These are phyloP conservation scores for Cavia aperea DNA, from an alignment of 2,113 vertebrate species.

Conservation along the genomic window DNA sequence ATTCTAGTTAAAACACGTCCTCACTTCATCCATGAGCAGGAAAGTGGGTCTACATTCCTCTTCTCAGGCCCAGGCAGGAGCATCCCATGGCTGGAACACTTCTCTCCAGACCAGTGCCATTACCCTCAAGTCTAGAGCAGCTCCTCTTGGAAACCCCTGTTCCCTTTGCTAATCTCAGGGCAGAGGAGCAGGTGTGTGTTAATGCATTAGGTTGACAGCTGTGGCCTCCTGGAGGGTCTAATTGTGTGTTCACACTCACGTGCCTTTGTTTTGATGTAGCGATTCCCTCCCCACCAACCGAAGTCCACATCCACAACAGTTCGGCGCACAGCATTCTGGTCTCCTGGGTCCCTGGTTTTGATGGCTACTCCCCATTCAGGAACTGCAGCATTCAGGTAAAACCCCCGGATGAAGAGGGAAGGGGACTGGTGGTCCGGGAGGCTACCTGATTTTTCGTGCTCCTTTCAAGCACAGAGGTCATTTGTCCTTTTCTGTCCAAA, in stretches of 20 bases:
- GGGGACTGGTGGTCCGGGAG: neutral
- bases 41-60: neutral
- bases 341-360: conserved; percentile 88
- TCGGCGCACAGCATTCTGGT: conserved; percentile 78
- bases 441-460: neutral
- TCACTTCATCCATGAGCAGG: neutral
- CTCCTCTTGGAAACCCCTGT: neutral
- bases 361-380: conserved; percentile 85
- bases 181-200: neutral
- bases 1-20: neutral
- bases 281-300: conserved; percentile 66
- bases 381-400: conserved; percentile 85
- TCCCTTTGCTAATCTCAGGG: neutral
- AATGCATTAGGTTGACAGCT: neutral
- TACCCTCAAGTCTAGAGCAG: neutral
- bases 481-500: neutral
- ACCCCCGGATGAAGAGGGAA: neutral
- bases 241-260: neutral
- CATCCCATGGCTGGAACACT: neutral
- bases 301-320: conserved; percentile 74
- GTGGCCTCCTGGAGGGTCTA: neutral
- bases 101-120: neutral
- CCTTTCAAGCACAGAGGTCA: neutral
- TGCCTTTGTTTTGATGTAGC: conserved; percentile 57
- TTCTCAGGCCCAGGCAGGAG: neutral